phyloP scores from a whole-genome alignment of 1,140 invertebrate genomes.

The Prorops nasuta region DNA sequence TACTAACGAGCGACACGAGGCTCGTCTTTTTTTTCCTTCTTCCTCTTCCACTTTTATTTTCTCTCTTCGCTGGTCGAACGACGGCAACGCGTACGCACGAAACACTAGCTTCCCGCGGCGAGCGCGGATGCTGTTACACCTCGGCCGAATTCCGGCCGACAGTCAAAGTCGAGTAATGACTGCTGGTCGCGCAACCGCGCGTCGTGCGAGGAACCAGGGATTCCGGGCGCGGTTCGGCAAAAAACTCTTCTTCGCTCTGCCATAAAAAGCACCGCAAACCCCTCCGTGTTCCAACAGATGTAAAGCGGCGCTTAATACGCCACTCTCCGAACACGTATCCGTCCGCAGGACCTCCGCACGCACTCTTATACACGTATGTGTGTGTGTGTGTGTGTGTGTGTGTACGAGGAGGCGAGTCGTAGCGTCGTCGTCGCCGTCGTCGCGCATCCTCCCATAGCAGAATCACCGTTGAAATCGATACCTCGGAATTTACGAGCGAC shows the following conservation, averaged over 20 bases:
- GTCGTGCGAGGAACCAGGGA: no score
- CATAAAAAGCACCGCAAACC: slow-evolving; percentile 8
- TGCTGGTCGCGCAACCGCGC: not conserved
- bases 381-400: no score
- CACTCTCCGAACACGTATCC: no score
- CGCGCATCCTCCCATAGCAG: no score
- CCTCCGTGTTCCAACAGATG: slow-evolving; percentile 35
- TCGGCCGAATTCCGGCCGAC: slow-evolving; percentile 27
- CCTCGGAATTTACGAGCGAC: not conserved
- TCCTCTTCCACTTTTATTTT: not conserved
- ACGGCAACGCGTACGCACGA: slow-evolving; percentile 6
- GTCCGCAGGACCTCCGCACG: no score
- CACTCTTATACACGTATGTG: no score
- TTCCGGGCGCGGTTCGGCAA: slow-evolving; percentile 12
- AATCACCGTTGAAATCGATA: not conserved
- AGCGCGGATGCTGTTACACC: slow-evolving; percentile 5
- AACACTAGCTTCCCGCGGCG: slow-evolving; percentile 16
- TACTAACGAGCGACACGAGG: slow-evolving; percentile 1
- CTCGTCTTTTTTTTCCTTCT: not conserved
- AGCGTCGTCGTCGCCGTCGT: no score
- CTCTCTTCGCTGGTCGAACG: no score
- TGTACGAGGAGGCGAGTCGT: no score
- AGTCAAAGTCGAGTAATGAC: slow-evolving; percentile 26
- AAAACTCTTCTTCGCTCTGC: slow-evolving; percentile 25
- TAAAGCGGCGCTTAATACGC: slow-evolving; percentile 28